Conservation (phyloP, 2,888 invertebrate species). For the Stomorhina lunata region DNA sequence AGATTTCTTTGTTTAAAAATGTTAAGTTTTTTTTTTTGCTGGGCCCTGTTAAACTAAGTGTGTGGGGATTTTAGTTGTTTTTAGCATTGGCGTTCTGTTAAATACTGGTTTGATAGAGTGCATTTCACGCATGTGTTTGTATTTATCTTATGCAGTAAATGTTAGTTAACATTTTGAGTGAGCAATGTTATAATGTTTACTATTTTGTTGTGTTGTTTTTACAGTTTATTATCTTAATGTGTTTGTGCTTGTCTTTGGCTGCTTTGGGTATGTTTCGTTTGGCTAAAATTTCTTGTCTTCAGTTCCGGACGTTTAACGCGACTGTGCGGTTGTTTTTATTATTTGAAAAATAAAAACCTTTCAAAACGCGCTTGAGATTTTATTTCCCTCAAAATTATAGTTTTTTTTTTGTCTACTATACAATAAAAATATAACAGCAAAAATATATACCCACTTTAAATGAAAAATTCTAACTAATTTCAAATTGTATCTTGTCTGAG, state of each 20-base stretch:
- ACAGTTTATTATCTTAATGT: constrained; percentile 8
- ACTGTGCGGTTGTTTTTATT: constrained; percentile 67
- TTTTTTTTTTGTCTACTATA: constrained; percentile 61
- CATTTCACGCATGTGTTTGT: neutral
- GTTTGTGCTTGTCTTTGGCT: constrained; percentile 2
- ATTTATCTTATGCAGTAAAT: constrained; percentile 17
- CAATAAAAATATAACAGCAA: constrained; percentile 20
- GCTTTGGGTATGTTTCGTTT: constrained; percentile 48
- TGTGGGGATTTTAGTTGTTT: constrained; percentile 36
- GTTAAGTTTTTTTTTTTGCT: no score
- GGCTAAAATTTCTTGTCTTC: constrained; percentile 66
- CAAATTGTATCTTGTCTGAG: no score
- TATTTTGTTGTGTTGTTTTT: neutral
- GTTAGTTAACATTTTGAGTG: constrained; percentile 47
- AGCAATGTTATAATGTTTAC: neutral
- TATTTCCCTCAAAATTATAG: constrained; percentile 31
- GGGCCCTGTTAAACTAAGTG: constrained; percentile 29
- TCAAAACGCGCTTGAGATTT: constrained; percentile 51
- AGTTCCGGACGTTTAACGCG: constrained; percentile 70
- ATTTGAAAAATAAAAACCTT: constrained; percentile 11
- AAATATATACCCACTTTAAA: no score
- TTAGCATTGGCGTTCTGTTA: constrained; percentile 22
- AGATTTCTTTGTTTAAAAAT: neutral
- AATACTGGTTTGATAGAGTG: constrained; percentile 23
- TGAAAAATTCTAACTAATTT: no score